Conservation (phyloP, 2,113 vertebrate genomes). For the Neopipo cinnamomea region DNA sequence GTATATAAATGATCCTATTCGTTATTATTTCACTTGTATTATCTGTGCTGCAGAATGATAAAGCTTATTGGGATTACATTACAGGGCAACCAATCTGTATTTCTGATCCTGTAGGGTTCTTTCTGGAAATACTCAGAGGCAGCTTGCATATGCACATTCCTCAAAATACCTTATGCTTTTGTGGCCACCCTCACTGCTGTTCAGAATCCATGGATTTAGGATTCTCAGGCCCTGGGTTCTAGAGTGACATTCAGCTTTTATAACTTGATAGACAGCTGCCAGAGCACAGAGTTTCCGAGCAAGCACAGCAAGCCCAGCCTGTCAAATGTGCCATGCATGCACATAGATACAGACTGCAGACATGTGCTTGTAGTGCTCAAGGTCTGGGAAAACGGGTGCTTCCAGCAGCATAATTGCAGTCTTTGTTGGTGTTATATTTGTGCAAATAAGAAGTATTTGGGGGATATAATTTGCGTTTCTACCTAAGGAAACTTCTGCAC, state of each 20-base stretch:
- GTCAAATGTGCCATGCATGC: not conserved
- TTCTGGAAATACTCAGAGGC: not conserved
- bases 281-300: not conserved
- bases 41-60: not conserved
- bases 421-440: not conserved
- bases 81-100: not conserved
- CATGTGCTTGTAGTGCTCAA: accelerated
- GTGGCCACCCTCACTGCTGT: not conserved
- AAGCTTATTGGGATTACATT: not conserved
- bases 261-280: not conserved
- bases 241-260: not conserved
- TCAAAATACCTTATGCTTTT: not conserved
- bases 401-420: not conserved
- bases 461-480: not conserved
- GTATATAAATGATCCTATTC: not conserved
- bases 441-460: not conserved
- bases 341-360: accelerated
- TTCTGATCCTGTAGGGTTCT: not conserved
- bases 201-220: not conserved
- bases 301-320: not conserved
- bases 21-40: not conserved
- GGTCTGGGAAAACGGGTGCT: not conserved
- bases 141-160: accelerated
- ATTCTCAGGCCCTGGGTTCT: not conserved
- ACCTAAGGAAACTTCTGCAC: not conserved